Percentiles rank a stretch among this genome's conserved stretches.
Conservation (phyloP, 1,140 invertebrate genomes). For the Eueides isabella region DNA sequence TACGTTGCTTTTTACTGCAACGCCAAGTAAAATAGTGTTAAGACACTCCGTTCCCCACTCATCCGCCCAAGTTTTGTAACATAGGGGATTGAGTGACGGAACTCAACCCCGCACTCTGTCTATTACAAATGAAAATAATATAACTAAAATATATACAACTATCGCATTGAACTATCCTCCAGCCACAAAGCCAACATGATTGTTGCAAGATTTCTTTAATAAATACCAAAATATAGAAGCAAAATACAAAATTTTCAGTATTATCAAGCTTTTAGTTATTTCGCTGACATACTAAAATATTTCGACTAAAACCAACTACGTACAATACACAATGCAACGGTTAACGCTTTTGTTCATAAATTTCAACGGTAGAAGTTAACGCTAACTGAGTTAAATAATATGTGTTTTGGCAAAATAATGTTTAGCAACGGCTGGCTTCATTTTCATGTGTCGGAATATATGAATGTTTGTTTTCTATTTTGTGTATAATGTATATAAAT, state of each 20-base stretch:
- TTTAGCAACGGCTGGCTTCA: background rate
- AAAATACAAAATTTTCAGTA: background rate
- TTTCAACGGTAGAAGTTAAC: background rate
- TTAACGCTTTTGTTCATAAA: background rate
- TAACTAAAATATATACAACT: too few species aligned
- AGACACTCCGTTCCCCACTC: too few species aligned
- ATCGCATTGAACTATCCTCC: too few species aligned
- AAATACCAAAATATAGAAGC: background rate
- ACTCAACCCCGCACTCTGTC: too few species aligned
- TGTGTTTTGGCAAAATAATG: background rate
- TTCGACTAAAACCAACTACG: background rate
- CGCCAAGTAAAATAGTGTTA: too few species aligned
- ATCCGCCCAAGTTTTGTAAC: too few species aligned
- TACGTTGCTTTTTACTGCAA: too few species aligned
- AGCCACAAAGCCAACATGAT: background rate
- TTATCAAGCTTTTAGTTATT: background rate
- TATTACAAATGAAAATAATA: too few species aligned
- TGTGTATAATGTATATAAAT: too few species aligned
- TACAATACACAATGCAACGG: background rate
- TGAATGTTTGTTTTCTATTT: too few species aligned
- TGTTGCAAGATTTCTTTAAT: background rate
- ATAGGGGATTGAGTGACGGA: too few species aligned
- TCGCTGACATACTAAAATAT: background rate
- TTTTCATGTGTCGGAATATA: background rate
- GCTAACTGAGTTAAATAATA: conserved; percentile 3